Conservation (phyloP, 2,888 invertebrate genomes). For the Patella ulyssiponensis region DNA sequence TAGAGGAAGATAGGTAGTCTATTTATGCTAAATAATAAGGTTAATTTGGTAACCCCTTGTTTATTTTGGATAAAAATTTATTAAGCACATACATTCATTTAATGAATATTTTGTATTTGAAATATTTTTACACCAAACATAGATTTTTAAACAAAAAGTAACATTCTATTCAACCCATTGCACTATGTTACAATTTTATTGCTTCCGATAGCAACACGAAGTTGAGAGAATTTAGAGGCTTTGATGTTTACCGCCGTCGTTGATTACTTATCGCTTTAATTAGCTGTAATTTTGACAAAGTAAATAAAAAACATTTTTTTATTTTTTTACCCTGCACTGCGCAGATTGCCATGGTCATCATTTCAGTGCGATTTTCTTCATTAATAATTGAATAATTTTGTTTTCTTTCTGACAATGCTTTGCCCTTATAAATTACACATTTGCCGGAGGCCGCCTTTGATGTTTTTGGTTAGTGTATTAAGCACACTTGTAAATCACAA, state of each 20-base stretch:
- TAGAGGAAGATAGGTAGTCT: constrained; percentile 16
- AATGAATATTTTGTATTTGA: too few relatives aligned
- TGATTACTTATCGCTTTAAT: constrained; percentile 13
- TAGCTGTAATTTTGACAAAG: constrained; percentile 11
- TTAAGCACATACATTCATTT: too few relatives aligned
- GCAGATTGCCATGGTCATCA: neutral
- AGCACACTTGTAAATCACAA: constrained; percentile 46
- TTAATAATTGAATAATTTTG: constrained; percentile 17
- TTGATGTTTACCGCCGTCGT: constrained; percentile 45
- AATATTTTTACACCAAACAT: too few relatives aligned
- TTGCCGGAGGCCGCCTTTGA: constrained; percentile 56
- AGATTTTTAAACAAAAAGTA: too few relatives aligned
- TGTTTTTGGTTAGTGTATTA: constrained; percentile 46
- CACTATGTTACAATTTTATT: constrained; percentile 33
- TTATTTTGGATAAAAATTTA: too few relatives aligned
- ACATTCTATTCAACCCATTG: too few relatives aligned
- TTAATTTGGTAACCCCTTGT: too few relatives aligned
- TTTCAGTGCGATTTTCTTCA: neutral
- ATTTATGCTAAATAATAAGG: neutral
- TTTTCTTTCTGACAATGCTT: constrained; percentile 45
- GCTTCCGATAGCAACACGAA: constrained; percentile 56
- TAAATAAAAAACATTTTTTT: constrained; percentile 34
- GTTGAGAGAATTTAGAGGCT: constrained; percentile 58
- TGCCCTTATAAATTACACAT: constrained; percentile 59
- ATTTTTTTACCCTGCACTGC: constrained; percentile 3